These are phyloP conservation scores for Nycticryphes semicollaris DNA, from an alignment of 2,113 vertebrate species.

Conservation along the genomic window DNA sequence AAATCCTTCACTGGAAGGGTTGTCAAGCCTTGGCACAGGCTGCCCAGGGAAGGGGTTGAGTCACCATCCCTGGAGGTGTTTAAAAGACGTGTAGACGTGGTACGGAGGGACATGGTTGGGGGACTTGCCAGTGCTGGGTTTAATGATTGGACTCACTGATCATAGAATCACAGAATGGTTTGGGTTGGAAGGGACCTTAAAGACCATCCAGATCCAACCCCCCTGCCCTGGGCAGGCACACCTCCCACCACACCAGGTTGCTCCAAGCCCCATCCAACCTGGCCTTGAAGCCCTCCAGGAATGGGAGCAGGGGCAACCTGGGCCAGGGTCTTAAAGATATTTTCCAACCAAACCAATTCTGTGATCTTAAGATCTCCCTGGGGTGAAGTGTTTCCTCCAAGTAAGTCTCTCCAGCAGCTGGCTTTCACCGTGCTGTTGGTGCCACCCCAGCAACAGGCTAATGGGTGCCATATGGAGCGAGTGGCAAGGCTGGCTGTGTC, in stretches of 20 bases:
- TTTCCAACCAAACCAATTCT: neutral
- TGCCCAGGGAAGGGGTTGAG: neutral
- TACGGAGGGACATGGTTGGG: neutral
- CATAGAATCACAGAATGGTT: neutral
- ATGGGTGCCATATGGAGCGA: neutral
- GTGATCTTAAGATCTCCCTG: neutral
- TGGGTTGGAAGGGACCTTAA: neutral
- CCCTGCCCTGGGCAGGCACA: neutral
- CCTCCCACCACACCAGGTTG: neutral
- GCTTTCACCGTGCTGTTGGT: neutral
- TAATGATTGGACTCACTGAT: neutral
- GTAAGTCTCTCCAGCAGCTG: neutral
- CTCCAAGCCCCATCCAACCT: neutral
- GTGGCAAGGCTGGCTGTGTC: neutral
- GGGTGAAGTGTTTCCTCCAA: rapidly evolving
- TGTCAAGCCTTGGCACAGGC: neutral
- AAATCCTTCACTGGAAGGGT: neutral
- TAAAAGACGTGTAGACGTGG: neutral
- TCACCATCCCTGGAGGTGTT: neutral
- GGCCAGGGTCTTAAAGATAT: neutral
- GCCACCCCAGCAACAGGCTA: neutral
- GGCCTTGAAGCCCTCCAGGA: neutral
- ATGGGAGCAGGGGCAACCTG: neutral
- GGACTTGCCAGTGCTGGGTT: neutral
- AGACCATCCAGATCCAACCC: neutral